Conservation (phyloP, 2,888 invertebrate species). For the Herminia tarsipennalis region DNA sequence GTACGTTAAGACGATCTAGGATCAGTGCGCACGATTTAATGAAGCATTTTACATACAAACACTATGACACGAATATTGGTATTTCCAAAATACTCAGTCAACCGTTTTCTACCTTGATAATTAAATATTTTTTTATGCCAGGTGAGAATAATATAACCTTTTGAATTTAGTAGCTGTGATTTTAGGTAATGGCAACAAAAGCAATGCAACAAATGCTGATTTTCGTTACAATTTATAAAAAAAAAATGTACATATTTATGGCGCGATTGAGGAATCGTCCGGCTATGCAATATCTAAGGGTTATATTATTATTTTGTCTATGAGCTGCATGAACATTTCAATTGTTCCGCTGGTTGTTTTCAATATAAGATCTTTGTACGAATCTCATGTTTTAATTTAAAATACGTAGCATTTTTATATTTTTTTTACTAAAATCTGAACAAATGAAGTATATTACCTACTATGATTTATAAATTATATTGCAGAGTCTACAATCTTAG, state of each 20-base stretch:
- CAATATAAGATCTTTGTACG: conserved; percentile 48
- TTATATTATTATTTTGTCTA: no score
- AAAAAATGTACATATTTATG: no score
- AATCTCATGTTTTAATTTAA: conserved; percentile 55
- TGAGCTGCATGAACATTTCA: conserved; percentile 28
- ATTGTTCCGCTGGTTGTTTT: conserved; percentile 27
- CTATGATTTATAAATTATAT: no score
- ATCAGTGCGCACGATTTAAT: no score
- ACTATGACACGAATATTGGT: conserved; percentile 27
- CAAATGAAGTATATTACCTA: no score
- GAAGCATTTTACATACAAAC: conserved; percentile 13
- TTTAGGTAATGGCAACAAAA: no score
- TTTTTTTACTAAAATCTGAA: conserved; percentile 15
- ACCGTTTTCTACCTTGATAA: conserved; percentile 17
- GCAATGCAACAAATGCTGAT: no score
- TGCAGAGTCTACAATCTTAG: no score
- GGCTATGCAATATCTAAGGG: no score
- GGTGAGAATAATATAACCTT: conserved; percentile 16
- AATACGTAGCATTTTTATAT: conserved; percentile 31
- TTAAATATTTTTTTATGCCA: conserved; percentile 13
- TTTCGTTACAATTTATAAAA: no score
- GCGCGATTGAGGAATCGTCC: conserved; percentile 1
- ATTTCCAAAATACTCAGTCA: conserved; percentile 43
- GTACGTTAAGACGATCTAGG: conserved; percentile 27
- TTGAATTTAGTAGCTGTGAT: not conserved